phyloP scores from a whole-genome alignment of 2,797 vertebrate genomes.

The Eulemur coronatus region DNA sequence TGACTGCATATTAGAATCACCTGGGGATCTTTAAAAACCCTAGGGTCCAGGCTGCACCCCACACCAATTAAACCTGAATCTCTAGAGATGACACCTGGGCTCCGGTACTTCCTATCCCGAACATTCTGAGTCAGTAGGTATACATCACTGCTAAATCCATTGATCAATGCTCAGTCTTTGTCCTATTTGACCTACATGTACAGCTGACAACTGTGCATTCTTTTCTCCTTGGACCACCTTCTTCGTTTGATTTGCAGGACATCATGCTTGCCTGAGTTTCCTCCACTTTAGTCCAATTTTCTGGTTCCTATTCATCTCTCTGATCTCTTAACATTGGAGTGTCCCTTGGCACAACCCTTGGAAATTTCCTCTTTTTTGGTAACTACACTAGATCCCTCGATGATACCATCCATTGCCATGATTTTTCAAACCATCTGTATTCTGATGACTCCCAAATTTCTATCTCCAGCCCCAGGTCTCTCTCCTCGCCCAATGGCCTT shows the following conservation, averaged over 20 bases:
- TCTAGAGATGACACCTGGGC: not conserved
- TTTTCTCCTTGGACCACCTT: not conserved
- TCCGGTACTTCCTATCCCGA: not conserved
- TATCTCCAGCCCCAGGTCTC: not conserved
- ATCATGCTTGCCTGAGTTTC: not conserved
- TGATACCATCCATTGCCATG: not conserved
- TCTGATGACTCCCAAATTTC: not conserved
- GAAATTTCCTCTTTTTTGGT: not conserved
- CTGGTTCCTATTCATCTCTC: not conserved
- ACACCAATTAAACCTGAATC: constrained; percentile 10
- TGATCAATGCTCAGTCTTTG: not conserved
- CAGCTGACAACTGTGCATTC: not conserved
- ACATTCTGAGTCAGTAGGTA: not conserved
- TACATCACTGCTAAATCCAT: not conserved
- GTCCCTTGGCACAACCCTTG: not conserved
- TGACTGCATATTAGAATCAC: not conserved
- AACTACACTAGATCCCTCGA: not conserved
- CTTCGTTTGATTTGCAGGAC: not conserved
- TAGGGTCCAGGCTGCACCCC: not conserved
- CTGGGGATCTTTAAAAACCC: not conserved
- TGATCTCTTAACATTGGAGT: not conserved
- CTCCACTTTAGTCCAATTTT: not conserved
- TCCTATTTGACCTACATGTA: not conserved
- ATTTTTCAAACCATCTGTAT: constrained; percentile 20
- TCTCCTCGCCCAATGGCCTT: not conserved